Percentiles rank a stretch among this genome's conserved stretches.
Conservation (phyloP, 1,140 invertebrate genomes). For the Zaprionus gabonicus region DNA sequence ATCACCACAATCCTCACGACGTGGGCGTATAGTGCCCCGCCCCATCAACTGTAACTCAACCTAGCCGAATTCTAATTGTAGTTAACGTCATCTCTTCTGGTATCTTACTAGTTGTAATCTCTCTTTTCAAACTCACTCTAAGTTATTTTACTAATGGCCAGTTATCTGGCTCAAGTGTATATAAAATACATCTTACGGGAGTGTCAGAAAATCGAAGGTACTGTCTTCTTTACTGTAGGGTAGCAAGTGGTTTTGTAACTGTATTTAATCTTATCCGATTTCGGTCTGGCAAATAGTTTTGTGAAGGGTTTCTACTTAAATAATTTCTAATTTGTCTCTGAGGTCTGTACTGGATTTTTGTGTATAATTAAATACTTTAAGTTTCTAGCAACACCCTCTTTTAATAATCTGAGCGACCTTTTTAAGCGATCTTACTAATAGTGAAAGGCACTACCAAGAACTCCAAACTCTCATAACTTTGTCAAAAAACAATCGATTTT, state of each 20-base stretch:
- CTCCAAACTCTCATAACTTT: no score
- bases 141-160: not conserved
- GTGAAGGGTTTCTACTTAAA: no score
- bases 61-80: constrained; percentile 22
- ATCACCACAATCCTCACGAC: constrained; percentile 51
- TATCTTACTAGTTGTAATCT: constrained; percentile 1
- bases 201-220: not conserved
- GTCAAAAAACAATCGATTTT: no score
- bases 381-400: no score
- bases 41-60: not conserved
- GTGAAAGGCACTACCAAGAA: no score
- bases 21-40: constrained; percentile 20
- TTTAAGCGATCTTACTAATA: no score
- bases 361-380: no score
- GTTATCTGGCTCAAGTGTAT: not conserved
- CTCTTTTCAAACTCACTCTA: not conserved
- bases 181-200: not conserved
- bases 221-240: not conserved
- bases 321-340: no score
- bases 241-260: not conserved
- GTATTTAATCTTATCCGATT: no score
- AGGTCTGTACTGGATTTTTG: no score
- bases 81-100: constrained; percentile 19
- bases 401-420: no score
- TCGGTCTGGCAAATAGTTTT: no score